phyloP scores from a whole-genome alignment of 1,140 invertebrate genomes.

The Brachionus rubens region DNA sequence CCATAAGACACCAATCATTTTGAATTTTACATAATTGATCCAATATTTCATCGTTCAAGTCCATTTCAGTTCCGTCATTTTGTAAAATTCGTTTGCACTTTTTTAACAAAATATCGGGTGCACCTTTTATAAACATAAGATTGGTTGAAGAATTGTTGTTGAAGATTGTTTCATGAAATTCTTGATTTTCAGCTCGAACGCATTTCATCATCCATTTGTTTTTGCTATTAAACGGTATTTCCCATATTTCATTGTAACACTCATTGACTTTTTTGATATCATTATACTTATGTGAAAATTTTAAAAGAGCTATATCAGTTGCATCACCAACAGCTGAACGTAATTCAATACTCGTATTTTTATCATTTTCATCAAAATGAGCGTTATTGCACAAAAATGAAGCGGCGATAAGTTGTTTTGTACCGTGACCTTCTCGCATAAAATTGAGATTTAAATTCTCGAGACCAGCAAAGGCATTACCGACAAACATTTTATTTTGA shows the following conservation, averaged over 20 bases:
- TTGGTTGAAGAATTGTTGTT: background rate
- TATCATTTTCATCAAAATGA: constrained; percentile 37
- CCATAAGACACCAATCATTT: constrained; percentile 35
- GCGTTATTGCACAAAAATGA: constrained; percentile 26
- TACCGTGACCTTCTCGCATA: background rate
- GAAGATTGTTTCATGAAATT: constrained; percentile 13
- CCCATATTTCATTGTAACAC: background rate
- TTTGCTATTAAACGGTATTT: constrained; percentile 24
- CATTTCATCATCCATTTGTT: constrained; percentile 40
- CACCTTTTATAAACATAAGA: constrained; percentile 34
- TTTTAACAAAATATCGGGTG: constrained; percentile 35
- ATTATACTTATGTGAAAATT: constrained; percentile 14
- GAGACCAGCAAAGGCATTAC: constrained; percentile 49
- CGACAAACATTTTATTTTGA: constrained; percentile 43
- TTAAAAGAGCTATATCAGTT: constrained; percentile 33
- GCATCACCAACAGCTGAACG: constrained; percentile 21
- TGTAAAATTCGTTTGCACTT: constrained; percentile 11
- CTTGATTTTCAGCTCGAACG: background rate
- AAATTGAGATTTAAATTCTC: constrained; percentile 40
- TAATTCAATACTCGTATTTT: constrained; percentile 16
- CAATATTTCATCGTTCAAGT: background rate
- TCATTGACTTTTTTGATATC: constrained; percentile 23
- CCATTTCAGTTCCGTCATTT: constrained; percentile 18
- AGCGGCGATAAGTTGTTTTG: background rate
- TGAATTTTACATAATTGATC: constrained; percentile 28